Percentiles rank a stretch among this genome's conserved stretches.
phyloP scores from a whole-genome alignment of 2,888 invertebrate species.

The Cinara cedri region DNA sequence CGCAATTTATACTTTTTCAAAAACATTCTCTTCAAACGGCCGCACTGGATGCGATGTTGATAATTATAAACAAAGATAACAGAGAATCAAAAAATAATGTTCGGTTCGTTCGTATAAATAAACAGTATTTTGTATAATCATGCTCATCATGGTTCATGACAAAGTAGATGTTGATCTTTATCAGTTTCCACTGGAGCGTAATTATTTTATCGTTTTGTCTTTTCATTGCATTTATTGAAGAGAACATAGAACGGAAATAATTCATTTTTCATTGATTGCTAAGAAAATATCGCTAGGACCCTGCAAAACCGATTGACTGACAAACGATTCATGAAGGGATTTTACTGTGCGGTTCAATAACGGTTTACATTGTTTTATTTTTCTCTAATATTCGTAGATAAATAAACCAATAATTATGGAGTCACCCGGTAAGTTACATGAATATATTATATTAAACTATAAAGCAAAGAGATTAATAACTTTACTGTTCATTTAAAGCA shows the following conservation, averaged over 20 bases:
- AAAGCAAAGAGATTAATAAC: background rate
- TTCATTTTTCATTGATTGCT: background rate
- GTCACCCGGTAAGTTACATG: slow-evolving; percentile 9
- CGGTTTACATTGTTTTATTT: background rate
- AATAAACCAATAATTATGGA: slow-evolving; percentile 7
- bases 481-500: no score
- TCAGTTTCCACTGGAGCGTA: background rate
- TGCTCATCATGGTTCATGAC: background rate
- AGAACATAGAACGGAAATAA: no score
- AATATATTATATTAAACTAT: background rate
- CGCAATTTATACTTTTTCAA: background rate
- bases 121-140: background rate
- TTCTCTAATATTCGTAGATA: background rate
- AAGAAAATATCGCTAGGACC: background rate
- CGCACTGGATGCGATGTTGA: slow-evolving; percentile 9
- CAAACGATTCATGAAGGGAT: background rate
- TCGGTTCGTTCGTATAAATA: slow-evolving; percentile 6
- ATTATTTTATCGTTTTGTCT: background rate
- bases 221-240: no score
- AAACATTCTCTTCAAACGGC: slow-evolving; percentile 1
- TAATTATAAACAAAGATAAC: background rate
- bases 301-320: no score
- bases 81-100: slow-evolving; percentile 13
- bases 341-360: background rate
- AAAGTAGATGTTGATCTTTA: background rate